Base-by-base conservation (phyloP, 2,888 invertebrate species). In the Marasmarcha lunaedactyla region DNA sequence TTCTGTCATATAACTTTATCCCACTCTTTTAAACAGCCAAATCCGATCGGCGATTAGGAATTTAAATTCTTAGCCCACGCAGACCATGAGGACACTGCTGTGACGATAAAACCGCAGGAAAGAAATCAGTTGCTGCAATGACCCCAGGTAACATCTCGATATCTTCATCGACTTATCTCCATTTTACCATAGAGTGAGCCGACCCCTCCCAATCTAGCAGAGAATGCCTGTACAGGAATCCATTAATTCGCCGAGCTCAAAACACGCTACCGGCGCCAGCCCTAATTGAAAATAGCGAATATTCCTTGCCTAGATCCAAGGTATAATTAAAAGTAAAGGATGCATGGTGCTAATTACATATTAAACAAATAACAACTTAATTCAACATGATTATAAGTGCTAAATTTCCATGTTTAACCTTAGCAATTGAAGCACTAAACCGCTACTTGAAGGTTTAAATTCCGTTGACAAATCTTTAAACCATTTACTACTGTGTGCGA, bases 241-340 rank as follows among this genome's bases (percentile, higher is more conserved):
- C 56, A 71, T 76, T 74, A 69, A 71, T 71, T 71, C 65, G 67
- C 64, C 66, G 57, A 60, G 57, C 59, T 74, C 67, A 71, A 70
- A 74, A 74, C 76, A 77, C 52, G 78, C 79, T 78, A 73, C 77
- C 58, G 71, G 65, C 63, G 67, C 65, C 63, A 52, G 54, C 51
- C 60, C 69, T 76, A 76, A 77, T 78, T 79, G 76, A 74, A 74
- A 72, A 72, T 74, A 68, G 70, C 64, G 59, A 71, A 66, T 65
- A 66, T 57, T 50, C 50, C 49, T 55, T 66, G 65, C 63, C 65
- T 70, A 68, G 70, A 67, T 70, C 62, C 69, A 64, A 66, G 54
- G 66, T 70, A 77, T 79, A 78, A 79, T 79, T 79, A 78, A 77
- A 77, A 71, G 68, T 67, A 67, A 72, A 74, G 72, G 34, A 71